These are phyloP conservation scores for Brachyopa scutellaris DNA, from an alignment of 2,888 invertebrate species.

Conservation along the genomic window DNA sequence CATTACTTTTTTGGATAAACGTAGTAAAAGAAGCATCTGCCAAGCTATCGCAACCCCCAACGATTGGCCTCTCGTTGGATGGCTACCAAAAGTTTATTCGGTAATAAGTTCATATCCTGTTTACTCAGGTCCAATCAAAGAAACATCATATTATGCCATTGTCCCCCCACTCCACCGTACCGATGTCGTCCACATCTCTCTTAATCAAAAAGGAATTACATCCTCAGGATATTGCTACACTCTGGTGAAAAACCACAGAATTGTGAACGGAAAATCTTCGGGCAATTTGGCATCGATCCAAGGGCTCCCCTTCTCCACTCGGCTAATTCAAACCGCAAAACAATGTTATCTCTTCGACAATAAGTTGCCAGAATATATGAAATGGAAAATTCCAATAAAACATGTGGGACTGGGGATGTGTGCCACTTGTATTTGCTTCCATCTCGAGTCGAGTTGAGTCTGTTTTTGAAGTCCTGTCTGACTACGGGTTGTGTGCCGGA, in stretches of 20 bases:
- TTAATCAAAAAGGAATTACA: slow-evolving; percentile 73
- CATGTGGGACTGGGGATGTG: slow-evolving; percentile 22
- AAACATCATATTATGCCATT: slow-evolving; percentile 71
- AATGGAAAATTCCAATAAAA: slow-evolving; percentile 72
- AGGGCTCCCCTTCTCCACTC: slow-evolving; percentile 11
- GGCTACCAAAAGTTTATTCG: slow-evolving; percentile 71
- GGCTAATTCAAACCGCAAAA: slow-evolving; percentile 73
- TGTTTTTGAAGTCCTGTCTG: slow-evolving; percentile 51
- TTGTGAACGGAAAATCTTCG: slow-evolving; percentile 73
- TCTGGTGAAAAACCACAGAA: slow-evolving; percentile 73
- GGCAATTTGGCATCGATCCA: slow-evolving; percentile 73
- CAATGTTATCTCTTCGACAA: slow-evolving; percentile 72
- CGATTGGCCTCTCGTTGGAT: slow-evolving; percentile 59
- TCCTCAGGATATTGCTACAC: slow-evolving; percentile 73
- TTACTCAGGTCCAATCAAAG: slow-evolving; percentile 73
- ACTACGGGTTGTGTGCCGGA: slow-evolving; percentile 50
- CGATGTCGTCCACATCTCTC: slow-evolving; percentile 67
- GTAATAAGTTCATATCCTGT: slow-evolving; percentile 73
- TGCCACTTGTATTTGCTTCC: slow-evolving; percentile 40
- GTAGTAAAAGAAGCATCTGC: slow-evolving; percentile 62
- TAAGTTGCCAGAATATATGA: slow-evolving; percentile 73
- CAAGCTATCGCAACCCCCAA: slow-evolving; percentile 45
- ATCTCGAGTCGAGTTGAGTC: slow-evolving; percentile 26
- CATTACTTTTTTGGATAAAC: slow-evolving; percentile 49
- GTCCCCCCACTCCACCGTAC: slow-evolving; percentile 27